Percentiles rank a stretch among this genome's conserved stretches.
Conservation (phyloP, 2,797 vertebrate species). For the Mycteria americana region DNA sequence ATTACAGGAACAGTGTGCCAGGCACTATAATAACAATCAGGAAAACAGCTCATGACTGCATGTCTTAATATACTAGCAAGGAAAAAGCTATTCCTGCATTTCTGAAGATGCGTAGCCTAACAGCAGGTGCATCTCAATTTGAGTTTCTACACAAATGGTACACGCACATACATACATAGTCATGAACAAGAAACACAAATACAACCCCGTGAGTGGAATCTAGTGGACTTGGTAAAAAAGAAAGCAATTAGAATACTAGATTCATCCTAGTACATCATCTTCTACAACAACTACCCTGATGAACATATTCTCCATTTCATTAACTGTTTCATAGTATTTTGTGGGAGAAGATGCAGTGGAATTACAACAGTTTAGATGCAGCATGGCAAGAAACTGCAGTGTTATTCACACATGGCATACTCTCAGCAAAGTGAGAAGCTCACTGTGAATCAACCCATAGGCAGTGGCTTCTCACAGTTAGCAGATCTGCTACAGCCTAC, state of each 20-base stretch:
- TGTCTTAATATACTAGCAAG: neutral
- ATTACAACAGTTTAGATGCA: neutral
- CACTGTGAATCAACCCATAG: slow-evolving; percentile 26
- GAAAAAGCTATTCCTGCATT: neutral
- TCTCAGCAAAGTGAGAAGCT: slow-evolving; percentile 41
- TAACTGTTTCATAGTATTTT: slow-evolving; percentile 22
- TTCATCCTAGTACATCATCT: neutral
- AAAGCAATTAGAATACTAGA: neutral
- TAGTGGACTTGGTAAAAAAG: neutral
- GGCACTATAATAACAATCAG: neutral
- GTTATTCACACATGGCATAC: slow-evolving; percentile 43
- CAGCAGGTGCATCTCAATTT: neutral
- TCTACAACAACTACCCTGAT: neutral
- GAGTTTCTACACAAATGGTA: neutral
- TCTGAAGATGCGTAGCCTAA: neutral
- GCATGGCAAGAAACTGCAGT: slow-evolving; percentile 5
- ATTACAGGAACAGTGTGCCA: neutral
- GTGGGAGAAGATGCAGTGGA: neutral
- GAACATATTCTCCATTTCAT: neutral
- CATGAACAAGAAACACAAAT: neutral
- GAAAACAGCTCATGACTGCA: neutral
- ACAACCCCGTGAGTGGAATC: neutral
- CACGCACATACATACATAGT: neutral
- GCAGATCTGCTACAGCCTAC: neutral
- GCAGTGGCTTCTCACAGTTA: slow-evolving; percentile 6